phyloP scores from a whole-genome alignment of 2,113 vertebrate genomes.

The Cyanoderma ruficeps region DNA sequence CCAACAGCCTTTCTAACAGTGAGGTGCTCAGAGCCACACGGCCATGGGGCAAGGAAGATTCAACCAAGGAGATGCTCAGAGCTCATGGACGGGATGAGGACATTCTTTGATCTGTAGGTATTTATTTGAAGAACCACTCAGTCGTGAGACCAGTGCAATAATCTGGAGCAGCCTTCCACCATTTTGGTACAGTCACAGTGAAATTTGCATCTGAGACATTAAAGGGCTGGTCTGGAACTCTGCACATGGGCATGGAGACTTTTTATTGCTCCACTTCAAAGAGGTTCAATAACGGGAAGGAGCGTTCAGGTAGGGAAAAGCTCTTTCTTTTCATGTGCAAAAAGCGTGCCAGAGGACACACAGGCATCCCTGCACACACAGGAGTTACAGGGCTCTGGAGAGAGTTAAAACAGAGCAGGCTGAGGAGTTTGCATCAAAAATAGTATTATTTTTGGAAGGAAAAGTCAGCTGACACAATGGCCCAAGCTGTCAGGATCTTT shows the following conservation, averaged over 20 bases:
- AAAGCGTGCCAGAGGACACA: not conserved
- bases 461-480: constrained; percentile 2
- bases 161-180: not conserved
- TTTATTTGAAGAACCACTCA: not conserved
- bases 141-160: not conserved
- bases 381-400: not conserved
- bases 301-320: constrained; percentile 17
- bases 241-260: not conserved
- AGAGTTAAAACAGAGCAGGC: not conserved
- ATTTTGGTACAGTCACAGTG: not conserved
- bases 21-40: not conserved
- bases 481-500: not conserved
- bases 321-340: constrained; percentile 9
- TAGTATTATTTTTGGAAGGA: constrained; percentile 18
- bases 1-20: not conserved
- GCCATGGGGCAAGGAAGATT: not conserved
- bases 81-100: not conserved
- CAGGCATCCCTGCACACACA: not conserved
- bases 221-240: constrained; percentile 11
- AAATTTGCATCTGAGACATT: not conserved
- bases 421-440: not conserved
- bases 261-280: constrained; percentile 28
- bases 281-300: not conserved
- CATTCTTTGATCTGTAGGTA: not conserved
- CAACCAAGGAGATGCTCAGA: not conserved